Conservation (phyloP, 2,888 invertebrate genomes). For the Drosophila paramelanica region DNA sequence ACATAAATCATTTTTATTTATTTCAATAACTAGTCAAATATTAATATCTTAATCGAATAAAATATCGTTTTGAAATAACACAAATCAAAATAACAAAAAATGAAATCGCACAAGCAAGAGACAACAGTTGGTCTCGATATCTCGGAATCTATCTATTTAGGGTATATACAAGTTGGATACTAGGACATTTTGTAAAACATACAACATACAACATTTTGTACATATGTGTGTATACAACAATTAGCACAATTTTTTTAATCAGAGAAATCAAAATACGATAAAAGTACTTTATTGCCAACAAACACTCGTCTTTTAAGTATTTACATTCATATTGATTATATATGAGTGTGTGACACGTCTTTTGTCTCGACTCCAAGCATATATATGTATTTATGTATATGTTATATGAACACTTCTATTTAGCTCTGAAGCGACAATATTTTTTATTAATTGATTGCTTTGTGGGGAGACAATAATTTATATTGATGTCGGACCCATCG, state of each 20-base stretch:
- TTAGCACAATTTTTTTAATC: neutral
- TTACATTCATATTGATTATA: neutral
- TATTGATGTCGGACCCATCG: neutral
- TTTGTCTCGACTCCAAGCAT: neutral
- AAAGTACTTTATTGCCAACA: neutral
- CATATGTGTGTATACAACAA: neutral
- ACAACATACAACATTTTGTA: too few species aligned
- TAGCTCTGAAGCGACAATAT: slow-evolving; percentile 9
- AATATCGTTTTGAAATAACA: too few species aligned
- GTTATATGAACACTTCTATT: neutral
- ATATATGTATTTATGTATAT: too few species aligned
- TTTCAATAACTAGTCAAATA: too few species aligned
- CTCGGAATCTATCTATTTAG: too few species aligned
- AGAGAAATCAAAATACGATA: neutral
- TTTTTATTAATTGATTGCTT: slow-evolving; percentile 25
- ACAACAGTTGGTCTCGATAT: too few species aligned
- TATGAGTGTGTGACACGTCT: neutral
- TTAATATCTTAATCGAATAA: too few species aligned
- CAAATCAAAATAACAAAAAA: too few species aligned
- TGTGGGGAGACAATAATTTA: slow-evolving; percentile 5
- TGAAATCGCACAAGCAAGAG: too few species aligned
- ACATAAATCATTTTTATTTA: too few species aligned
- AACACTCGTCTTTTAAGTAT: neutral
- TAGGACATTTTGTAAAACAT: too few species aligned
- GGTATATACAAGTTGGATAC: too few species aligned